Conservation (phyloP, 92 coral and sea anemone genomes). For the Meandrina meandrites region DNA sequence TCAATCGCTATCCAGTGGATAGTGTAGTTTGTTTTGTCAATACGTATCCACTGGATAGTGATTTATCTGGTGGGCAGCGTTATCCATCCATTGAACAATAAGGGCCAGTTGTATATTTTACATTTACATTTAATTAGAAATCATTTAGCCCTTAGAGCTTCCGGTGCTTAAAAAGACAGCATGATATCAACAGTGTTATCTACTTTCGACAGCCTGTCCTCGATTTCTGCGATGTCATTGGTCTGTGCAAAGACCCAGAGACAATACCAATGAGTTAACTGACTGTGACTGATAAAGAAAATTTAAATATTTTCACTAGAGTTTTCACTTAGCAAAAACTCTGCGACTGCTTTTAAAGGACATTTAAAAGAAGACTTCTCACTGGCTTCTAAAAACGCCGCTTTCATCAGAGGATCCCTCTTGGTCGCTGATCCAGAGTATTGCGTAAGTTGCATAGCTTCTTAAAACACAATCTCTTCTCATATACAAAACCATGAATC, state of each 20-base stretch:
- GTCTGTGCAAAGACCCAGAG: not conserved
- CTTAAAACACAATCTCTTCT: no score
- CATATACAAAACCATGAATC: no score
- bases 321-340: not conserved
- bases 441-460: no score
- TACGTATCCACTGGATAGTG: no score
- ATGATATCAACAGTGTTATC: not conserved
- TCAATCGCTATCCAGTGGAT: no score
- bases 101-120: no score
- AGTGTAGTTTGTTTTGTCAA: no score
- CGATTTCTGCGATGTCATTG: not conserved
- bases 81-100: no score
- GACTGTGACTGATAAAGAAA: not conserved
- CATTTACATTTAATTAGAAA: not conserved
- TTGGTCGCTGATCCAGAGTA: no score
- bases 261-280: not conserved
- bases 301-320: no score
- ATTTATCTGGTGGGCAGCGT: no score
- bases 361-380: not conserved
- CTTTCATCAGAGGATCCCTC: not conserved
- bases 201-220: not conserved
- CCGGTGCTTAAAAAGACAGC: not conserved
- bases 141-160: not conserved
- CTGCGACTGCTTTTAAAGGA: not conserved
- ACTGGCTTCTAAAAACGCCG: not conserved